A percentile compares a stretch with the other conserved stretches of the same genome.
Evolutionary conservation across 1,140 invertebrate species (phyloP).

Genomic region (Tribolium madens): DNA sequence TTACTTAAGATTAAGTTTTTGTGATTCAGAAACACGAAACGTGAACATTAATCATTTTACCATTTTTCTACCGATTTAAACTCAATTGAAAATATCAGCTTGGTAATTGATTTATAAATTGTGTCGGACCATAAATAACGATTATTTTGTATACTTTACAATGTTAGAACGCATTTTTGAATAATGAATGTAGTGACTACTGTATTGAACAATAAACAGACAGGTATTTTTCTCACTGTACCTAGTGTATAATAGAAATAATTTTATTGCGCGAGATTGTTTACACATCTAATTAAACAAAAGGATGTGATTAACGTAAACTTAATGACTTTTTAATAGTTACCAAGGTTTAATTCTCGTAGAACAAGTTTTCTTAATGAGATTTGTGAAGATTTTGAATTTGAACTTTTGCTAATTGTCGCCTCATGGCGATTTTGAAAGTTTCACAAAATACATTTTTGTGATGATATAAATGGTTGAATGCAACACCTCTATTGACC

Average conservation of each 20-base stretch:
- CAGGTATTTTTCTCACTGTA: too few species aligned
- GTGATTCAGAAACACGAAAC: slow-evolving; percentile 11
- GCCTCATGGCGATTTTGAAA: not conserved
- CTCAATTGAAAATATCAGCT: not conserved
- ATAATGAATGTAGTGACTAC: slow-evolving; percentile 5
- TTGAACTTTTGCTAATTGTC: slow-evolving; percentile 29
- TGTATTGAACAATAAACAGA: not conserved
- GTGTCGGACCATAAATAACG: not conserved
- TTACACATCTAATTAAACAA: slow-evolving; percentile 20
- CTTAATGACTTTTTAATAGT: slow-evolving; percentile 31
- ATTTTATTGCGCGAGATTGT: not conserved
- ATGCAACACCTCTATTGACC: slow-evolving; percentile 10
- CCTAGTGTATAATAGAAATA: not conserved
- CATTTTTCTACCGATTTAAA: not conserved
- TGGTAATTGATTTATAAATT: slow-evolving; percentile 5
- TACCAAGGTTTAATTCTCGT: slow-evolving; percentile 3
- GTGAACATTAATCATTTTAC: slow-evolving; percentile 7
- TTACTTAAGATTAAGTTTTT: slow-evolving; percentile 8
- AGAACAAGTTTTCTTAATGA: slow-evolving; percentile 30
- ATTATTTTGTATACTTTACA: slow-evolving; percentile 13
- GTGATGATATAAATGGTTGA: not conserved
- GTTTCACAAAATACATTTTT: not conserved
- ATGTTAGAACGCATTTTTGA: not conserved
- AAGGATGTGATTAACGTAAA: slow-evolving; percentile 2
- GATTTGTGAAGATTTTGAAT: slow-evolving; percentile 7